phyloP scores from a whole-genome alignment of 2,113 vertebrate species.

The Choloepus hoffmanni region DNA sequence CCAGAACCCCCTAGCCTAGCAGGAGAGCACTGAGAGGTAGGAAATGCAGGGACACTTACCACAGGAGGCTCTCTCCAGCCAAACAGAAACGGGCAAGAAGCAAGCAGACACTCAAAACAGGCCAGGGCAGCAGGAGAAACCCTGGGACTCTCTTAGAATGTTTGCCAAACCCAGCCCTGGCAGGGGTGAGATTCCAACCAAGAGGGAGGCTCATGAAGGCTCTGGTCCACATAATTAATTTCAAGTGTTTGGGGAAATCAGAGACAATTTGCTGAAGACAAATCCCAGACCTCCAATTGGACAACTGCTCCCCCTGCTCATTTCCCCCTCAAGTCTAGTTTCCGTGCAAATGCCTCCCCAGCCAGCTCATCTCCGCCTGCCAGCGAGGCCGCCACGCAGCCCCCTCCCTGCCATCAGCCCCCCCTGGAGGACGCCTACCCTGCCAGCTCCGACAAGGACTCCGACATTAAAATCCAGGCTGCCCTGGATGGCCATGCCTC shows the following conservation, averaged over 20 bases:
- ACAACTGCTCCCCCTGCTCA: conserved; percentile 45
- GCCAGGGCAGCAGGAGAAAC: rapidly evolving
- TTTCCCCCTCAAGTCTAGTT: conserved; percentile 57
- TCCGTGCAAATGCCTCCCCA: conserved; percentile 66
- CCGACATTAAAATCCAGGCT: conserved; percentile 42
- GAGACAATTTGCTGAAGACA: conserved; percentile 71
- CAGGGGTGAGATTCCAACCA: conserved; percentile 27
- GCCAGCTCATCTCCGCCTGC: conserved; percentile 66
- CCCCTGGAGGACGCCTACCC: conserved; percentile 5
- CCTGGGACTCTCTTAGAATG: background rate
- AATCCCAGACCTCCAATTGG: conserved; percentile 70
- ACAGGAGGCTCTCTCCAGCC: background rate
- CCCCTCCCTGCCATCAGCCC: conserved; percentile 60
- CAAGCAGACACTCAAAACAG: rapidly evolving
- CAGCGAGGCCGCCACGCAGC: background rate
- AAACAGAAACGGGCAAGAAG: rapidly evolving
- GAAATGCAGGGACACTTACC: background rate
- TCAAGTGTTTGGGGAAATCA: conserved; percentile 76
- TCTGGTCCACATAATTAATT: conserved; percentile 65
- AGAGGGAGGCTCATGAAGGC: conserved; percentile 1
- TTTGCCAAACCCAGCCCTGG: conserved; percentile 47
- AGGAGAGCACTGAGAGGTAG: rapidly evolving
- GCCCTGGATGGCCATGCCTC: background rate
- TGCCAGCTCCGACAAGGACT: conserved; percentile 1
- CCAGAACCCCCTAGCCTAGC: rapidly evolving